Base-by-base conservation (phyloP, 2,888 invertebrate genomes). In the Parnassius apollo region DNA sequence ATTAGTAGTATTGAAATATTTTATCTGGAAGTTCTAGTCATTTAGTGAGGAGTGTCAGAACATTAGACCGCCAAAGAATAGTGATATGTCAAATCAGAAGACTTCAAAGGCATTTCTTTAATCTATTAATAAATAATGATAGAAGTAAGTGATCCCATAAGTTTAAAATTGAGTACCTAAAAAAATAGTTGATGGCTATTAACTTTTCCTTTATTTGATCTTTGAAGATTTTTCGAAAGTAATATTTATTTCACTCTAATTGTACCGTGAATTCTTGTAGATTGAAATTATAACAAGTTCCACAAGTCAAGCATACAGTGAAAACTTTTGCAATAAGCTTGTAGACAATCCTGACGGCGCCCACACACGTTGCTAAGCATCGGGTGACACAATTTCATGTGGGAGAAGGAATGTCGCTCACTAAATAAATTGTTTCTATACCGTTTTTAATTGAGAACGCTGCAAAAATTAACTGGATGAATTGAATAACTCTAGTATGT, bases 241-340 rank as follows among this genome's bases (percentile, higher is more conserved):
- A 35, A 35, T 35, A 35, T 35, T 35, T 35, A 35, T 35, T 35
- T 35, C 35, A 35, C 35, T 35, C 1, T 35, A 35, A 35, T 35
- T 35, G 52, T 45, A 45, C 51, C 45, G 45, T 25, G 4, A 50
- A 9, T 46, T 25, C 2, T 12, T 22, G 2, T 22, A 2, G 35
- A 12, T 55, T n/a, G 45, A 55, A 22, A n/a, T 7, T 22, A 12
- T 55, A 50, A 54, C 42, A 50, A n/a, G n/a, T 61, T 54, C 62
- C 52, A 57, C 62, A 64, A 62, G 64, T 45, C 60, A 13, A 22
- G 18, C 53, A 59, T 57, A 55, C 65, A 52, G 53, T 59, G 65
- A 59, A 65, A 70, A 74, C 69, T 75, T 73, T 70, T 68, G 74
- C 72, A 72, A 74, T 72, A 57, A 54, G 42, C 12, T 44, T 49